Evolutionary conservation across 2,797 vertebrate genomes (phyloP), one percentile per base, ranked within the genome.

Genomic region (Spatula versicolor): DNA sequence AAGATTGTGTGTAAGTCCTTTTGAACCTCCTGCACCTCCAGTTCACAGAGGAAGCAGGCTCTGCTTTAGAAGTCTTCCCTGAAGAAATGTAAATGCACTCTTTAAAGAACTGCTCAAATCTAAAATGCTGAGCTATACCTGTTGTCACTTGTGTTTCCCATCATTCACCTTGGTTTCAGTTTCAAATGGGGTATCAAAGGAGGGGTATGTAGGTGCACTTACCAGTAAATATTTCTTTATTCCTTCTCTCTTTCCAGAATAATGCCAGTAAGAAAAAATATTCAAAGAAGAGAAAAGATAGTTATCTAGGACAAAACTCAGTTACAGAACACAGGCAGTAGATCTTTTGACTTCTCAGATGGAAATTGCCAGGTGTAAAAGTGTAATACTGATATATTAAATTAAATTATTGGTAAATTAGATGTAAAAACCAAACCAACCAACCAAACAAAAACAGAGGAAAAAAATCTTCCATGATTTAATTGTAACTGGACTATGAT

Each of bases 1-100:
- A 91, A 98, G 97, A 98, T 98, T 98, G 97, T 95, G 94, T 97
- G 97, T 74, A 97, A 97, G 97, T 98, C 97, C 98, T 97, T 98
- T 97, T 98, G 97, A 98, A 97, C 96, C 95, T 91, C 78, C 66
- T 95, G 95, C 55, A 46, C 73, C 58, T 88, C 58, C 58, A 67
- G 76, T 78, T 71, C 84, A 73, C 4, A 2, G 41, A 43, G n/a
- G 30, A 92, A 86, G 37, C 0, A 1, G 41, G 41, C 20, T 86
- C 21, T 35, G 37, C 41, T 81, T 68, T 92, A 16, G 73, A 89
- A 94, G 63, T 50, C 26, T 90, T 88, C 43, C 48, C 79, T 25
- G 11, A 62, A 41, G 63, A 89, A 94, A 78, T 35, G 55, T 77
- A 75, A 86, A 68, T 45, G 2, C 23, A 62, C 7, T 83, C 76